Conservation (phyloP, 2,888 invertebrate species). For the Archips xylosteana region DNA sequence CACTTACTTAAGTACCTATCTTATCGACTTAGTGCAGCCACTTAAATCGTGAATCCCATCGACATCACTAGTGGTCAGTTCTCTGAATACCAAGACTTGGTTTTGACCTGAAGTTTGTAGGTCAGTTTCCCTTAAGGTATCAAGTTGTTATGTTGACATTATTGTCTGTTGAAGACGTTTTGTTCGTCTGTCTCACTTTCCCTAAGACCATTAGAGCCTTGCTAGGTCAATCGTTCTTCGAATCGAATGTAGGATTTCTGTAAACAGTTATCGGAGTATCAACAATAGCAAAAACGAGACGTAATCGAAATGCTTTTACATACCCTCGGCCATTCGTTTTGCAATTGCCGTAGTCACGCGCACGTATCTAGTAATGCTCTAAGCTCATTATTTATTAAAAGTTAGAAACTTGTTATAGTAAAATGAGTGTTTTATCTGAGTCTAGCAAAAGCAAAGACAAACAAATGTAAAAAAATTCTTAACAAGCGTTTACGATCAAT, state of each 20-base stretch:
- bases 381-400: no score
- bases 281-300: background rate
- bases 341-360: background rate
- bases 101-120: conserved; percentile 33
- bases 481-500: no score
- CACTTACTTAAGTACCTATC: background rate
- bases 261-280: background rate
- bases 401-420: no score
- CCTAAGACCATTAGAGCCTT: conserved; percentile 12
- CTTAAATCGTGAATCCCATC: background rate
- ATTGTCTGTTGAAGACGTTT: conserved; percentile 19
- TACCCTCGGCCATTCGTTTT: background rate
- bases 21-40: background rate
- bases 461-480: no score
- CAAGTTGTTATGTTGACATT: conserved; percentile 41
- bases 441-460: no score
- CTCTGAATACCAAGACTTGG: conserved; percentile 9
- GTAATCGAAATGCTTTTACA: background rate
- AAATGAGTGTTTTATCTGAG: no score
- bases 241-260: conserved; percentile 21
- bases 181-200: conserved; percentile 24
- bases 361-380: background rate
- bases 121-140: conserved; percentile 33
- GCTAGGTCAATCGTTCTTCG: conserved; percentile 20
- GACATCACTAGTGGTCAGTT: conserved; percentile 8